Evolutionary conservation across 2,113 vertebrate genomes (phyloP).

Genomic region (Menidia beryllina): DNA sequence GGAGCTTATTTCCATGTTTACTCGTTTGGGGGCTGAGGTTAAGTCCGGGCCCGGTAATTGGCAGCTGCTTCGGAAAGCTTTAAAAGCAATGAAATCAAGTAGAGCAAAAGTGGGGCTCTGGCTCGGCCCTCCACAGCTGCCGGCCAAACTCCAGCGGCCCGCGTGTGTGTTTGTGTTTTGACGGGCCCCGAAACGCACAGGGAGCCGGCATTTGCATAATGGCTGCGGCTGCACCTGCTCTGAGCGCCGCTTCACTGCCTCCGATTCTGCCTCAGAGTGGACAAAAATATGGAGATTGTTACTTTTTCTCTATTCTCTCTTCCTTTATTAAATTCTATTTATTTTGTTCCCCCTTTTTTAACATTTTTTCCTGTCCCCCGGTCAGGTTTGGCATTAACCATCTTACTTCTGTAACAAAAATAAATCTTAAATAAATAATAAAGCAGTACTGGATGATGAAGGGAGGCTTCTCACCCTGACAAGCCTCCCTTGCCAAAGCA

Average conservation of each 20-base stretch:
- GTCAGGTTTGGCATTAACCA: no score
- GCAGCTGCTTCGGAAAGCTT: conserved; percentile 40
- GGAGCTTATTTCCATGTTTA: conserved; percentile 44
- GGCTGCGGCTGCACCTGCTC: conserved; percentile 70
- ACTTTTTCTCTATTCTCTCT: no score
- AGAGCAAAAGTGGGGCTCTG: conserved; percentile 26
- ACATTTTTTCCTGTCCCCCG: no score
- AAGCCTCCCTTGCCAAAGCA: no score
- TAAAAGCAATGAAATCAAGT: conserved; percentile 54
- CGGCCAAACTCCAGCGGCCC: conserved; percentile 32
- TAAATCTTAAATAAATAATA: no score
- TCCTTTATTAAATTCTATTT: no score
- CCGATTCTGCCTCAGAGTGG: conserved; percentile 32
- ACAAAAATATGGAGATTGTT: conserved; percentile 40
- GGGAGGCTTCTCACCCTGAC: no score
- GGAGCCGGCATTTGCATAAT: conserved; percentile 76
- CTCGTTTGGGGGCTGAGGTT: conserved; percentile 25
- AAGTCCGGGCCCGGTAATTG: conserved; percentile 46
- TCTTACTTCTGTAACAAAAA: no score
- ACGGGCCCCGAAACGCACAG: conserved; percentile 52
- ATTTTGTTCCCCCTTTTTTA: no score
- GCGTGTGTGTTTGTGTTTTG: conserved; percentile 63
- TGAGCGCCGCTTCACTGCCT: conserved; percentile 40
- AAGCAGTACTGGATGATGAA: no score
- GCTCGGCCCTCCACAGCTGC: conserved; percentile 28